Percentiles rank a stretch among this genome's conserved stretches.
phyloP scores from a whole-genome alignment of 2,888 invertebrate genomes.

The Pachycephus smyrnensis region DNA sequence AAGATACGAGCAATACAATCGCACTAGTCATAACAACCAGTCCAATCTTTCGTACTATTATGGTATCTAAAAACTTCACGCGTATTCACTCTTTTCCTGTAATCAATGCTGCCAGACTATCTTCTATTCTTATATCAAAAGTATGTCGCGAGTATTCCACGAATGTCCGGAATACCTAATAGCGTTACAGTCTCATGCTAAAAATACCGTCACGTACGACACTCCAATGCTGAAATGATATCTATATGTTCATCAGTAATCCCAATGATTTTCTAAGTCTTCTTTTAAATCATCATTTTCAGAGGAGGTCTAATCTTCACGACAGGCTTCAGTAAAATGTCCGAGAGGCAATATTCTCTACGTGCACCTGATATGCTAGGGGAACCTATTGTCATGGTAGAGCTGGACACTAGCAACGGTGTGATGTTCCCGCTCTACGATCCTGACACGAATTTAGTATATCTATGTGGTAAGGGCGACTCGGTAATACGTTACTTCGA shows the following conservation, averaged over 20 bases:
- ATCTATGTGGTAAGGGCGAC: conserved; percentile 97
- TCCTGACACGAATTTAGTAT: conserved; percentile 94
- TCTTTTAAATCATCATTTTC: conserved; percentile 23
- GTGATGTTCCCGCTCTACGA: conserved; percentile 98
- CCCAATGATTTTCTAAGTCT: conserved; percentile 28
- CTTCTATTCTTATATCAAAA: background rate
- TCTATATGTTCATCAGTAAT: conserved; percentile 1
- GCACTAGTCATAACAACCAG: background rate
- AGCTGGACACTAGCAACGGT: conserved; percentile 94
- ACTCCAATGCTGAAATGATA: background rate
- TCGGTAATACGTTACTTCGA: conserved; percentile 96
- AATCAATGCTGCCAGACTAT: background rate
- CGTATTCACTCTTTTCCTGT: background rate
- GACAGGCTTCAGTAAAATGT: conserved; percentile 94
- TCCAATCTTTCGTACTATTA: background rate
- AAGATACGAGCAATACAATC: background rate
- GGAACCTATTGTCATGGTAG: conserved; percentile 92
- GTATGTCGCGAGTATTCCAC: background rate
- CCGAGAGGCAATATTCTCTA: conserved; percentile 96
- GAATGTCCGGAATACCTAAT: background rate
- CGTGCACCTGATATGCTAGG: conserved; percentile 88
- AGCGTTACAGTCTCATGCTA: background rate
- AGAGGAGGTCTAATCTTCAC: conserved; percentile 65
- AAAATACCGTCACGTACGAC: background rate
- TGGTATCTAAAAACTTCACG: background rate